A percentile compares a stretch with the other conserved stretches of the same genome.
Conservation (phyloP, 2,888 invertebrate species). For the Drepanosiphum platanoidis region DNA sequence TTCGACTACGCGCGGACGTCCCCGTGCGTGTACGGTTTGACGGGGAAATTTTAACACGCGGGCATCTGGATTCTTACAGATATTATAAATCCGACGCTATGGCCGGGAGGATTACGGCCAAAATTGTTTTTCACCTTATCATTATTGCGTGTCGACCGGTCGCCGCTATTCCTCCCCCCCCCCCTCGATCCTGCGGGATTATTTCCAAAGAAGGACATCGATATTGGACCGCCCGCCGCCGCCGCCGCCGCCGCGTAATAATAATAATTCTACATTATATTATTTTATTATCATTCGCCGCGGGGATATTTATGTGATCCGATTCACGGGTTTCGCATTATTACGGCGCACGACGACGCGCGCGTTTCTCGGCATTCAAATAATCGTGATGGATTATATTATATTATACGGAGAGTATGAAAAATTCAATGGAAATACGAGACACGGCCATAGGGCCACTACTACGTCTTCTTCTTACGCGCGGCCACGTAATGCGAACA, state of each 20-base stretch:
- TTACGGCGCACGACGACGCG: background rate
- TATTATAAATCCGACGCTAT: constrained; percentile 49
- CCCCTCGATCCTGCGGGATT: background rate
- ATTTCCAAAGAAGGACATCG: background rate
- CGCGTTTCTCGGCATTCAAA: background rate
- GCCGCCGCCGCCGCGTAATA: too few relatives aligned
- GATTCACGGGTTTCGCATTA: background rate
- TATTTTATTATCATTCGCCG: background rate
- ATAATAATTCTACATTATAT: too few relatives aligned
- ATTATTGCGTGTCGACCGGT: constrained; percentile 30
- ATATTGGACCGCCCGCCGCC: background rate
- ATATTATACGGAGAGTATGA: too few relatives aligned
- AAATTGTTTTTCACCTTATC: constrained; percentile 56
- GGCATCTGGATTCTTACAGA: constrained; percentile 51
- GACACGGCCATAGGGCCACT: too few relatives aligned
- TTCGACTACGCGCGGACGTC: constrained; percentile 38
- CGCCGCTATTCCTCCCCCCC: background rate
- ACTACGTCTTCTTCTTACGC: too few relatives aligned
- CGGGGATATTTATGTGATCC: background rate
- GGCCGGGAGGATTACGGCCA: constrained; percentile 34
- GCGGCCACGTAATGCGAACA: too few relatives aligned
- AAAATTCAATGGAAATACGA: too few relatives aligned
- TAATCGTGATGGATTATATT: too few relatives aligned
- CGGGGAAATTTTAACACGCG: constrained; percentile 47
- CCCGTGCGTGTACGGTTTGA: constrained; percentile 15